phyloP scores from a whole-genome alignment of 2,888 invertebrate genomes.

The Ptychoptera contaminata region DNA sequence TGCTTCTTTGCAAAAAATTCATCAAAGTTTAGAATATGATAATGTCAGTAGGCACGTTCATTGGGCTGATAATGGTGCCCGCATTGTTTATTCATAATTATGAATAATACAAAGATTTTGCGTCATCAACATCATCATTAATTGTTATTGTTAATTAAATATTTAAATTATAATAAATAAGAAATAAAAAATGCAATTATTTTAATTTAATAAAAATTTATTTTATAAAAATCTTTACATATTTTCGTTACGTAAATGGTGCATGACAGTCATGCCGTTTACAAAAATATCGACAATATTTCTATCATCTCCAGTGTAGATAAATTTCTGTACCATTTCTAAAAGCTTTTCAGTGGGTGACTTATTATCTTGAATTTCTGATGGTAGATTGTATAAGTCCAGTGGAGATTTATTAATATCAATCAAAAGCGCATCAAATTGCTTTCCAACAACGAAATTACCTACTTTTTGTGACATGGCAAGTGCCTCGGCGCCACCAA shows the following conservation, averaged over 20 bases:
- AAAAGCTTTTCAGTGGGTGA: conserved; percentile 32
- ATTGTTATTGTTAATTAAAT: neutral
- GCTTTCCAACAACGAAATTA: conserved; percentile 64
- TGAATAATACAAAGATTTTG: too few relatives aligned
- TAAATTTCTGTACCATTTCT: conserved; percentile 56
- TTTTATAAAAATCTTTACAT: neutral
- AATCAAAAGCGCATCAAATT: conserved; percentile 73
- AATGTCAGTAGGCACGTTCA: conserved; percentile 51
- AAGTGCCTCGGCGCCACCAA: conserved; percentile 75
- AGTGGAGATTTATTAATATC: conserved; percentile 43
- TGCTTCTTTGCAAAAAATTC: conserved; percentile 30
- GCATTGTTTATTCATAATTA: neutral
- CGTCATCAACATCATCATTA: too few relatives aligned
- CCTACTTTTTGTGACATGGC: conserved; percentile 58
- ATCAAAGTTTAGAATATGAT: conserved; percentile 47
- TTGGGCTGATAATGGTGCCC: conserved; percentile 44
- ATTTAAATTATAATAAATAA: neutral
- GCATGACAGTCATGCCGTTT: conserved; percentile 33
- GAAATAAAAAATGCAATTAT: neutral
- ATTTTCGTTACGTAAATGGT: neutral
- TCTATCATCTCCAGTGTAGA: conserved; percentile 68
- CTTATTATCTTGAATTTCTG: conserved; percentile 12
- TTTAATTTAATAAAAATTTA: neutral
- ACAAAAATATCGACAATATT: conserved; percentile 66
- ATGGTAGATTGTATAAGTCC: conserved; percentile 31